These are phyloP conservation scores for Pollenia labialis DNA, from an alignment of 2,888 invertebrate species.

Conservation along the genomic window DNA sequence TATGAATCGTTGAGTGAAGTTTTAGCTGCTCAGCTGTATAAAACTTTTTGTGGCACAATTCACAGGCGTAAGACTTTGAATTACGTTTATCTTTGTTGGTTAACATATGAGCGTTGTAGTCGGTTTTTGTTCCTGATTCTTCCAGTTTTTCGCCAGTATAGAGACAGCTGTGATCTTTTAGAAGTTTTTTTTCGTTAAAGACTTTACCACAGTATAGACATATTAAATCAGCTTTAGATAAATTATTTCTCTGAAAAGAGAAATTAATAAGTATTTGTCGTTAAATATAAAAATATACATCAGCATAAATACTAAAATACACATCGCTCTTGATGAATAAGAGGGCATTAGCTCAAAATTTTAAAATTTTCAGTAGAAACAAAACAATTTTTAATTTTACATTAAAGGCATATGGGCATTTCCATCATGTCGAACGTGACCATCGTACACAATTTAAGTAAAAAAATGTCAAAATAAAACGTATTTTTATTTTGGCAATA, in stretches of 20 bases:
- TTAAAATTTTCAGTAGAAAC: too few species aligned
- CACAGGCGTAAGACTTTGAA: conserved; percentile 80
- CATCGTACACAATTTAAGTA: too few species aligned
- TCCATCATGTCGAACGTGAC: too few species aligned
- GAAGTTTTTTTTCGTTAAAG: conserved; percentile 66
- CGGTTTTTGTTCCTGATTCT: conserved; percentile 58
- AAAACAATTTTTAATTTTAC: too few species aligned
- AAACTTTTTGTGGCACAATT: conserved; percentile 81
- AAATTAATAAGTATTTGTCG: not conserved
- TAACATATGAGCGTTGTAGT: conserved; percentile 69
- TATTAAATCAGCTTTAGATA: conserved; percentile 60
- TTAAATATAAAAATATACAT: too few species aligned
- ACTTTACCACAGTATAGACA: conserved; percentile 68
- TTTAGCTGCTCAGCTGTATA: conserved; percentile 83
- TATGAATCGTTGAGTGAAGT: conserved; percentile 82
- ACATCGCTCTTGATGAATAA: too few species aligned
- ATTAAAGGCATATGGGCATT: too few species aligned
- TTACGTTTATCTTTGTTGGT: conserved; percentile 76
- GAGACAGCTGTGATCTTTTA: conserved; percentile 64
- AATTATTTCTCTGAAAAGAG: conserved; percentile 47
- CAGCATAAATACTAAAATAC: not conserved
- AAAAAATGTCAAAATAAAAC: too few species aligned
- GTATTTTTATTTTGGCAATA: too few species aligned
- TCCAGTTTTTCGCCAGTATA: conserved; percentile 68
- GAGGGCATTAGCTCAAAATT: too few species aligned